phyloP scores from a whole-genome alignment of 1,140 invertebrate genomes.

The Ceratina calcarata region DNA sequence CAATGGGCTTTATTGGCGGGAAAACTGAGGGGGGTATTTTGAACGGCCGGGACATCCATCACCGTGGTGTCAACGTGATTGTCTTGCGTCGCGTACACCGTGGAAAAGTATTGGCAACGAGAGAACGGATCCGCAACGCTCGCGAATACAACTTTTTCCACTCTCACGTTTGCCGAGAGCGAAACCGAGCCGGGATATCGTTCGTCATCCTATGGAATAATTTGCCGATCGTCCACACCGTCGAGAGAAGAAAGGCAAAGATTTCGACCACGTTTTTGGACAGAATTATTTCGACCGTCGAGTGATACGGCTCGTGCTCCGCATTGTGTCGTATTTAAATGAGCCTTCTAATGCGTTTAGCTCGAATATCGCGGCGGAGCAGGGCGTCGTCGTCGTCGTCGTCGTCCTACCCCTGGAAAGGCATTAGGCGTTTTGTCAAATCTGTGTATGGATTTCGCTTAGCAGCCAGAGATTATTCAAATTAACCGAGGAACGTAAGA shows the following conservation, averaged over 20 bases:
- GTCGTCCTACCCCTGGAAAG: neutral
- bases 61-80: constrained; percentile 80
- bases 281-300: constrained; percentile 62
- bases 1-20: constrained; percentile 80
- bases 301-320: constrained; percentile 60
- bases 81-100: constrained; percentile 73
- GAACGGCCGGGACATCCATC: constrained; percentile 78
- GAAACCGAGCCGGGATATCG: neutral
- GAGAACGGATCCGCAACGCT: neutral
- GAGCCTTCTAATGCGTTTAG: constrained; percentile 76
- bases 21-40: constrained; percentile 76
- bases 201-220: neutral
- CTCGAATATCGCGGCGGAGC: constrained; percentile 53
- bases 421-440: neutral
- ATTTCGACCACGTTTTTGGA: neutral
- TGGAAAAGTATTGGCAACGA: constrained; percentile 74
- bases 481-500: too few species aligned
- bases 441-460: constrained; percentile 1
- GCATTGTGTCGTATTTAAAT: constrained; percentile 76
- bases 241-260: neutral
- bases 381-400: neutral
- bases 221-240: neutral
- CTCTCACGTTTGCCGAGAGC: too few species aligned
- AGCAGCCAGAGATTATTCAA: too few species aligned
- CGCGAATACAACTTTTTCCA: constrained; percentile 3